A percentile compares a stretch with the other conserved stretches of the same genome.
Evolutionary conservation across 2,888 invertebrate species (phyloP).

Genomic region (Siphlonurus alternatus): DNA sequence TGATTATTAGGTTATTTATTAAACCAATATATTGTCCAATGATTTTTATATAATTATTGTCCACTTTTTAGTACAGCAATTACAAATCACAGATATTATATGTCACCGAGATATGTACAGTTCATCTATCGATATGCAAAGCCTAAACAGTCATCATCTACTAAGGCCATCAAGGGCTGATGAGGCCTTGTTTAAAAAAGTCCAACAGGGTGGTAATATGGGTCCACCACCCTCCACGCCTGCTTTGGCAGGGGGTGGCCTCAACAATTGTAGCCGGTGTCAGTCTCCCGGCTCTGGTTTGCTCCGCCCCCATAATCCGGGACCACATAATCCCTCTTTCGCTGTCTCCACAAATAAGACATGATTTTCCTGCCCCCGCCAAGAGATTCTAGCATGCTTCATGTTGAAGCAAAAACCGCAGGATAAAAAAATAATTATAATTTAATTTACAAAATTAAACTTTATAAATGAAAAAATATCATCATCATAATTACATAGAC

Average conservation of each 20-base stretch:
- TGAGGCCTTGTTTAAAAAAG: not conserved
- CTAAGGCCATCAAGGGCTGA: not conserved
- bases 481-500: not conserved
- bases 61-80: not conserved
- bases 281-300: conserved; percentile 41
- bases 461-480: not conserved
- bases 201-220: not conserved
- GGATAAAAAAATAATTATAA: not conserved
- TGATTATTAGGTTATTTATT: not conserved
- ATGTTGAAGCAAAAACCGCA: not conserved
- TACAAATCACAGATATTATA: not conserved
- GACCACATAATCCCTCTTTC: not conserved
- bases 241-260: not conserved
- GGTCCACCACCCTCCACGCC: not conserved
- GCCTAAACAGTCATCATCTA: not conserved
- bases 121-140: not conserved
- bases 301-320: conserved; percentile 21
- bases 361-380: not conserved
- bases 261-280: conserved; percentile 24
- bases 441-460: not conserved
- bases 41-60: not conserved
- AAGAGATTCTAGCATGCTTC: not conserved
- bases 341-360: not conserved
- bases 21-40: not conserved
- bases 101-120: not conserved